Percentiles rank a stretch among this genome's conserved stretches.
Evolutionary conservation across 2,113 vertebrate genomes (phyloP).

Genomic region (Oncorhynchus tshawytscha): DNA sequence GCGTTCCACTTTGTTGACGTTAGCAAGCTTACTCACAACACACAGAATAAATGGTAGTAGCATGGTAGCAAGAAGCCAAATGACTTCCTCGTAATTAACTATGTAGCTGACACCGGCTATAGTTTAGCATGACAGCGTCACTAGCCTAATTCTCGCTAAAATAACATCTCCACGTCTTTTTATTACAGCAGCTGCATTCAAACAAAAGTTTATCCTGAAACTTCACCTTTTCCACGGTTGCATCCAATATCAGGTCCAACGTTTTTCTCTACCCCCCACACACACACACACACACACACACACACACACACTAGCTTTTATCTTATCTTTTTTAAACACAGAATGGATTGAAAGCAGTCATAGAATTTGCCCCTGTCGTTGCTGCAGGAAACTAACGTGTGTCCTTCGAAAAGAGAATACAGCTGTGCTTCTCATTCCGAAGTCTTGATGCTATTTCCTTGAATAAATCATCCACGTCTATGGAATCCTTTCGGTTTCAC

Average conservation of each 20-base stretch:
- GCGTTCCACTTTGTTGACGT: too few relatives aligned
- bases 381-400: constrained; percentile 52
- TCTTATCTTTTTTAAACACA: constrained; percentile 43
- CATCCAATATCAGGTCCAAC: constrained; percentile 1
- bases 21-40: too few relatives aligned
- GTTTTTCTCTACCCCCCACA: not conserved
- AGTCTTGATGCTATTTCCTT: constrained; percentile 70
- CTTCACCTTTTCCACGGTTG: not conserved
- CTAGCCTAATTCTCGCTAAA: too few relatives aligned
- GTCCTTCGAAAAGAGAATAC: constrained; percentile 73
- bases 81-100: too few relatives aligned
- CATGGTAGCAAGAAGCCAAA: too few relatives aligned
- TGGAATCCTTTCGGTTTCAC: constrained; percentile 73
- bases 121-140: too few relatives aligned
- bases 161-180: not conserved
- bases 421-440: constrained; percentile 66
- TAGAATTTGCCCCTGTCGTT: constrained; percentile 62
- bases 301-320: constrained; percentile 5
- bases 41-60: too few relatives aligned
- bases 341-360: constrained; percentile 62
- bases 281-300: too few relatives aligned
- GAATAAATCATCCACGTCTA: constrained; percentile 78
- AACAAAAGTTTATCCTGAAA: not conserved
- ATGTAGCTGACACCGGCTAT: too few relatives aligned
- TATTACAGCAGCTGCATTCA: not conserved